These are phyloP conservation scores for Tautogolabrus adspersus DNA, from an alignment of 2,113 vertebrate genomes.

Conservation along the genomic window DNA sequence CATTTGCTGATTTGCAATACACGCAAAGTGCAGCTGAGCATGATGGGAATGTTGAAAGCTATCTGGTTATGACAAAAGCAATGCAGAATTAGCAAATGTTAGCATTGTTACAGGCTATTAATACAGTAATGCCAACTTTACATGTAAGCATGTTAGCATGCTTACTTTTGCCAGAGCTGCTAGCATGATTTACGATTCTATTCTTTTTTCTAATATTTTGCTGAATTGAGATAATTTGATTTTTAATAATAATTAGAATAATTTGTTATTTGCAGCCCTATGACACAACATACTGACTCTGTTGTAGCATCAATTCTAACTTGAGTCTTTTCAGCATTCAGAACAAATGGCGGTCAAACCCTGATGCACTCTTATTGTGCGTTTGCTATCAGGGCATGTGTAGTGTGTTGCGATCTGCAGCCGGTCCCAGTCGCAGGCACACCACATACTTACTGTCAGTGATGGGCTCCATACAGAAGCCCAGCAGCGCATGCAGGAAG, in stretches of 20 bases:
- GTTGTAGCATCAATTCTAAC: neutral
- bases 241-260: no score
- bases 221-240: no score
- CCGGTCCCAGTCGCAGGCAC: slow-evolving; percentile 14
- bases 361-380: neutral
- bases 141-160: slow-evolving; percentile 2
- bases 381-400: neutral
- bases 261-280: no score
- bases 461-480: slow-evolving; percentile 99
- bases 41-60: slow-evolving; percentile 20
- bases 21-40: neutral
- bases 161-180: neutral
- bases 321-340: no score
- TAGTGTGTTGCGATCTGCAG: neutral
- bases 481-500: slow-evolving; percentile 98
- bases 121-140: neutral
- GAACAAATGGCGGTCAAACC: neutral
- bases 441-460: slow-evolving; percentile 94
- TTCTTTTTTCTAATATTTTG: no score
- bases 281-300: no score
- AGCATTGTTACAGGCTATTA: neutral
- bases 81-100: neutral
- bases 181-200: no score
- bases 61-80: neutral
- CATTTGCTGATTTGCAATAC: neutral